Evolutionary conservation across 1,140 invertebrate species (phyloP).

Genomic region (Drosophila rhopaloa): DNA sequence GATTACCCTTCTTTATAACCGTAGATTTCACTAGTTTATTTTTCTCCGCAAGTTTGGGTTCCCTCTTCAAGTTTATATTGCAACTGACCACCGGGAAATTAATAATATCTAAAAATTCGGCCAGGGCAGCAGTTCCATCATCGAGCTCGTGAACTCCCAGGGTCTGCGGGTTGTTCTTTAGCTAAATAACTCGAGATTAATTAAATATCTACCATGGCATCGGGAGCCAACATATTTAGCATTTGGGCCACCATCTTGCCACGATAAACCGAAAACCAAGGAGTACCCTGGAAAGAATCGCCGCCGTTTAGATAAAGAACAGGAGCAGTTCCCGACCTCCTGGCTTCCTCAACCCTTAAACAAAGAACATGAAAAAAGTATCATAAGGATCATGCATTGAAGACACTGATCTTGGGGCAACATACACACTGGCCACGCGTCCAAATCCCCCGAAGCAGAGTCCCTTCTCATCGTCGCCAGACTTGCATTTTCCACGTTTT

Average conservation of each 20-base stretch:
- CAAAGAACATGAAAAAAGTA: too few relatives aligned
- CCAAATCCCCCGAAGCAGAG: constrained; percentile 93
- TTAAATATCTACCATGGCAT: constrained; percentile 90
- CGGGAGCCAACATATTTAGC: constrained; percentile 90
- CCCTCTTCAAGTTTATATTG: constrained; percentile 90
- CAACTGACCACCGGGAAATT: constrained; percentile 90
- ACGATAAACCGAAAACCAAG: constrained; percentile 92
- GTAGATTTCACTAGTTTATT: constrained; percentile 87
- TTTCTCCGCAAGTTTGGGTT: constrained; percentile 86
- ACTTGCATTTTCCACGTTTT: constrained; percentile 87
- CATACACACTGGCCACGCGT: constrained; percentile 88
- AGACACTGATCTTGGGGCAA: constrained; percentile 16
- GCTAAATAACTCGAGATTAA: not conserved
- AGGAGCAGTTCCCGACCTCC: constrained; percentile 85
- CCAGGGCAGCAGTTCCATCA: constrained; percentile 89
- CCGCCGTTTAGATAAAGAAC: constrained; percentile 93
- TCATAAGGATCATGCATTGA: fast-evolving
- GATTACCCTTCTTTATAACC: constrained; percentile 87
- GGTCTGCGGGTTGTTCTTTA: constrained; percentile 86
- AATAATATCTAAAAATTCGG: constrained; percentile 89
- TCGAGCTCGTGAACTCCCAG: constrained; percentile 98
- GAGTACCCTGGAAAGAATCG: constrained; percentile 94
- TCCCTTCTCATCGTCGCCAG: constrained; percentile 84
- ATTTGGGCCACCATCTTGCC: constrained; percentile 90
- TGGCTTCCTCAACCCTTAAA: constrained; percentile 85